Percentiles rank a stretch among this genome's conserved stretches.
These are phyloP conservation scores for Malurus cyaneus DNA, from an alignment of 2,113 vertebrate genomes.

Conservation along the genomic window DNA sequence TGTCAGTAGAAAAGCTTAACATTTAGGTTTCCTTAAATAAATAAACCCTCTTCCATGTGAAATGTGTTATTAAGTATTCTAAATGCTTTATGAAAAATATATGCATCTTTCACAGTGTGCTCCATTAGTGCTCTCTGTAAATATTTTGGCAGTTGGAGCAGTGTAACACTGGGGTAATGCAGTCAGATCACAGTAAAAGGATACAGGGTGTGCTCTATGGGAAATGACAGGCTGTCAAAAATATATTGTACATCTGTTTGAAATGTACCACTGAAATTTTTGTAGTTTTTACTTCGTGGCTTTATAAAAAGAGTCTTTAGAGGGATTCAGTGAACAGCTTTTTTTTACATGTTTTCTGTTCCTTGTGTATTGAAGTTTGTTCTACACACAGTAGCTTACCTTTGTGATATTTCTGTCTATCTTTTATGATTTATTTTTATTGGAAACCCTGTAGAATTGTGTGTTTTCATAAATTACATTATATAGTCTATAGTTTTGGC, in stretches of 20 bases:
- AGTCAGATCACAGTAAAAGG: neutral
- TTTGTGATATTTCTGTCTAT: neutral
- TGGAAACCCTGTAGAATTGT: neutral
- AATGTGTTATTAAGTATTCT: neutral
- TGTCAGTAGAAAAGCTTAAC: neutral
- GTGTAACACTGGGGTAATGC: neutral
- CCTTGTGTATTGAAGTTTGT: neutral
- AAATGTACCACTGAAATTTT: conserved; percentile 10
- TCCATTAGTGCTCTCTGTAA: neutral
- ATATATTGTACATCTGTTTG: neutral
- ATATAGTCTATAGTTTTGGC: neutral
- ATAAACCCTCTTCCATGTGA: neutral
- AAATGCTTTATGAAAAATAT: neutral
- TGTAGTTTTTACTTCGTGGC: neutral
- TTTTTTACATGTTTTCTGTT: neutral
- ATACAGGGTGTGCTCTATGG: neutral
- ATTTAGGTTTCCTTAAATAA: neutral
- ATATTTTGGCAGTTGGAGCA: neutral
- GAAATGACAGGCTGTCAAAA: conserved; percentile 37
- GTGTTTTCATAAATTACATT: neutral
- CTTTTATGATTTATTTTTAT: neutral
- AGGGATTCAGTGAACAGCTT: neutral
- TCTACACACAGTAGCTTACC: neutral
- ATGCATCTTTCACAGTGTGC: neutral
- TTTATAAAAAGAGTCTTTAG: neutral